Conservation (phyloP, 2,113 vertebrate species). For the Oncorhynchus nerka region DNA sequence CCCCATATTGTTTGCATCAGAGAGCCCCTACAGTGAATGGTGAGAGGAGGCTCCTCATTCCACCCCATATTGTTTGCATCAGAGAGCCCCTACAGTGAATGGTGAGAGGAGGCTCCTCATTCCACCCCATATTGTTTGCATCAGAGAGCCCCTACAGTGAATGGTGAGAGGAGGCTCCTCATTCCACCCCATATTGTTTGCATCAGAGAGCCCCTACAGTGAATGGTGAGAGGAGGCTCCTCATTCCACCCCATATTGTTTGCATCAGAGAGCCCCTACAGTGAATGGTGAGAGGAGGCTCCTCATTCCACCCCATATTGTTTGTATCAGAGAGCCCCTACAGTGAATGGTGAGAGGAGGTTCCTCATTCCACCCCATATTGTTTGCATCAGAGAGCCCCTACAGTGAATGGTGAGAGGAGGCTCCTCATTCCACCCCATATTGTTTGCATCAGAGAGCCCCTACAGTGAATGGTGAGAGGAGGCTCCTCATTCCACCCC, state of each 20-base stretch:
- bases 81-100: neutral
- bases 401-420: neutral
- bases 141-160: neutral
- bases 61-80: slow-evolving; percentile 11
- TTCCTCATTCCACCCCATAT: neutral
- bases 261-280: neutral
- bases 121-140: slow-evolving; percentile 6
- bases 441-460: neutral
- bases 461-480: neutral
- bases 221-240: neutral
- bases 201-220: neutral
- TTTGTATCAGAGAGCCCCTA: neutral
- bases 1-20: slow-evolving; percentile 5
- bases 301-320: neutral
- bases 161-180: neutral
- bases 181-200: slow-evolving; percentile 1
- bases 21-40: neutral
- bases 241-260: neutral
- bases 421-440: neutral
- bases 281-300: neutral
- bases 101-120: neutral
- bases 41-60: neutral
- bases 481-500: neutral
- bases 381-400: neutral
- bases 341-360: neutral